phyloP scores from a whole-genome alignment of 2,113 vertebrate genomes.

The Engraulis encrasicolus region DNA sequence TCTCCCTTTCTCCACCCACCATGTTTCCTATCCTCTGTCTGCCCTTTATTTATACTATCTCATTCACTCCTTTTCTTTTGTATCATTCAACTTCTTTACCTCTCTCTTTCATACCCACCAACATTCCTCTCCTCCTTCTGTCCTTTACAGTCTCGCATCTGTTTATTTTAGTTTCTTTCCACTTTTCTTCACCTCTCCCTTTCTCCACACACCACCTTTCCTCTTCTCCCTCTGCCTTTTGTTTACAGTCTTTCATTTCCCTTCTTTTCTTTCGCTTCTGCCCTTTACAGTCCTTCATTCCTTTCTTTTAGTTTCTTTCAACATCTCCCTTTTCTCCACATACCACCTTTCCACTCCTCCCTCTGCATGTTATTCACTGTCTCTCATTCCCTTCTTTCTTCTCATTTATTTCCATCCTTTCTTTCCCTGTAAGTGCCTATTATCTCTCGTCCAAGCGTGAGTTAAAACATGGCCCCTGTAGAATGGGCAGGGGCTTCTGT shows the following conservation, averaged over 20 bases:
- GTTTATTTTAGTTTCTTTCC: not conserved
- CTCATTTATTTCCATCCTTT: not conserved
- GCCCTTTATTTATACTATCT: not conserved
- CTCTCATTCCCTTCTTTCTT: not conserved
- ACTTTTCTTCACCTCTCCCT: no score
- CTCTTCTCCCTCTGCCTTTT: not conserved
- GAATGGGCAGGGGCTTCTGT: constrained; percentile 36
- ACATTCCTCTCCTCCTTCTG: no score
- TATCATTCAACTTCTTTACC: no score
- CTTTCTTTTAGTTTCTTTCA: not conserved
- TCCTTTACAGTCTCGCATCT: not conserved
- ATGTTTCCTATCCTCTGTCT: constrained; percentile 13
- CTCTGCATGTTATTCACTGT: not conserved
- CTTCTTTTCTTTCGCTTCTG: constrained; percentile 21
- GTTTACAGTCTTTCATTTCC: not conserved
- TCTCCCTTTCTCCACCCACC: constrained; percentile 26
- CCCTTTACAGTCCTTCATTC: not conserved
- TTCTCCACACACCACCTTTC: constrained; percentile 22
- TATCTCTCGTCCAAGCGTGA: not conserved
- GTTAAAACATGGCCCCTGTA: constrained; percentile 9
- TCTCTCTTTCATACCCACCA: no score
- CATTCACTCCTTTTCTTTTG: constrained; percentile 14
- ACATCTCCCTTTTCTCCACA: not conserved
- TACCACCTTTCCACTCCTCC: not conserved
- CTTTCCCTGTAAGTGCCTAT: not conserved